These are phyloP conservation scores for Echiichthys vipera DNA, from an alignment of 2,797 vertebrate genomes.

Conservation along the genomic window DNA sequence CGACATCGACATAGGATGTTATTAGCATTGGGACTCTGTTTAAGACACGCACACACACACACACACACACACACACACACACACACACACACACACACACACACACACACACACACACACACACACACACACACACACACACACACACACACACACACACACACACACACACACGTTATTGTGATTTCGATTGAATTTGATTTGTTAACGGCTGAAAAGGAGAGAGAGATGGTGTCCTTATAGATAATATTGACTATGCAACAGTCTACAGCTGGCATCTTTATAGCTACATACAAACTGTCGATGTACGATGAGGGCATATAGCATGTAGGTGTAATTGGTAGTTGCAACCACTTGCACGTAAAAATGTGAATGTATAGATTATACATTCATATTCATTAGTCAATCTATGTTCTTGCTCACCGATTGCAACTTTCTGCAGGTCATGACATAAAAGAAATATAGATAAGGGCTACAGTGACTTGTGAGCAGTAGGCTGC, in stretches of 20 bases:
- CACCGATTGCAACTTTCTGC: constrained; percentile 12
- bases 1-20: constrained; percentile 34
- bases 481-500: constrained; percentile 14
- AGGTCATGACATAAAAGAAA: constrained; percentile 18
- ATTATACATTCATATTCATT: neutral
- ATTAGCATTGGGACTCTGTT: constrained; percentile 31
- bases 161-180: constrained; percentile 36
- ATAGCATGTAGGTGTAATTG: neutral
- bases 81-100: neutral
- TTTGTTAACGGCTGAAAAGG: constrained; percentile 11
- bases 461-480: constrained; percentile 1
- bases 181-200: constrained; percentile 31
- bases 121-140: constrained; percentile 8
- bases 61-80: constrained; percentile 13
- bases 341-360: neutral
- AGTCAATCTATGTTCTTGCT: neutral
- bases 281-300: constrained; percentile 1
- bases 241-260: neutral
- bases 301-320: neutral
- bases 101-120: constrained; percentile 1
- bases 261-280: neutral
- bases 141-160: constrained; percentile 1
- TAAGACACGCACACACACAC: constrained; percentile 16
- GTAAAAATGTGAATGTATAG: neutral
- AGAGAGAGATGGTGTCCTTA: constrained; percentile 13